Evolutionary conservation across 2,797 vertebrate genomes (phyloP).

Genomic region (Gymnoscopelus microlampas): DNA sequence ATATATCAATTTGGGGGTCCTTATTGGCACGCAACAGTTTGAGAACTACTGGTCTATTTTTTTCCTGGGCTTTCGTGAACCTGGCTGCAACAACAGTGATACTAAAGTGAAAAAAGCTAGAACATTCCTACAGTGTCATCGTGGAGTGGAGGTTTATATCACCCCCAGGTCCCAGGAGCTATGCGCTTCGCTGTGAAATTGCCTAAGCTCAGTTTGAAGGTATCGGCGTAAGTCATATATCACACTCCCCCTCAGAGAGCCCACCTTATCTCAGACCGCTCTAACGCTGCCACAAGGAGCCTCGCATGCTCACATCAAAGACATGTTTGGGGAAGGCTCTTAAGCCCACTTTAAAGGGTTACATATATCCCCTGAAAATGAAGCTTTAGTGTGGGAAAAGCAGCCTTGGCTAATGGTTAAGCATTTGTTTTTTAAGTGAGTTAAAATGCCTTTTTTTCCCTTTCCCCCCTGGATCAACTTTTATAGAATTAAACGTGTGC

Average conservation of each 20-base stretch:
- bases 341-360: constrained; percentile 79
- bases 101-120: too few relatives aligned
- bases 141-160: constrained; percentile 53
- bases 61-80: too few relatives aligned
- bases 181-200: constrained; percentile 78
- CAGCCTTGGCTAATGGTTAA: constrained; percentile 54
- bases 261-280: constrained; percentile 79
- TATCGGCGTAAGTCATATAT: constrained; percentile 78
- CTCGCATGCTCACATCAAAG: constrained; percentile 81
- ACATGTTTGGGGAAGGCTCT: constrained; percentile 68
- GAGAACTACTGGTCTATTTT: too few relatives aligned
- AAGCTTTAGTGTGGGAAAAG: constrained; percentile 76
- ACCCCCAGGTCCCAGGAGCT: constrained; percentile 44
- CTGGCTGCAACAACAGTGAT: too few relatives aligned
- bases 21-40: too few relatives aligned
- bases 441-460: too few relatives aligned
- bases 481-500: too few relatives aligned
- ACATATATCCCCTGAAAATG: constrained; percentile 67
- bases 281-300: constrained; percentile 71
- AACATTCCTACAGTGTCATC: constrained; percentile 34
- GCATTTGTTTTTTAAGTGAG: too few relatives aligned
- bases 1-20: too few relatives aligned
- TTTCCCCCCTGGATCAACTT: too few relatives aligned
- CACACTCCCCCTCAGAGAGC: constrained; percentile 57
- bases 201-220: constrained; percentile 75